Conservation (phyloP, 1,140 invertebrate species). For the Chrysomallon squamiferum region DNA sequence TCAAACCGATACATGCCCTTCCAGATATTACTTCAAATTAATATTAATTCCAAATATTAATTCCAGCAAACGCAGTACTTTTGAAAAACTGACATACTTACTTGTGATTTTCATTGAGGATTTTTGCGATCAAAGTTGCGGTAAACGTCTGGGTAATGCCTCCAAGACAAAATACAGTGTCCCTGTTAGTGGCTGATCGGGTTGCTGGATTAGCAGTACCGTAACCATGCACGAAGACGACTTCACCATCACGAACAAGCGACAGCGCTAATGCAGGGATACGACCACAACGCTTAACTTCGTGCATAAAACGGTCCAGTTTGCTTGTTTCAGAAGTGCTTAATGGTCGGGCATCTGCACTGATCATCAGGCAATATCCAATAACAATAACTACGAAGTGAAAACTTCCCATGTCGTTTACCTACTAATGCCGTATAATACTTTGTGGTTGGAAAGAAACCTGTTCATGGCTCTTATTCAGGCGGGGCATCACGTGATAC, state of each 20-base stretch:
- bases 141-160: slow-evolving; percentile 24
- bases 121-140: slow-evolving; percentile 11
- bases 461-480: too few relatives aligned
- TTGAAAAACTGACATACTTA: too few relatives aligned
- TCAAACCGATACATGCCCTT: too few relatives aligned
- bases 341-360: neutral
- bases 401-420: too few relatives aligned
- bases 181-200: neutral
- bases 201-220: neutral
- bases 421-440: too few relatives aligned
- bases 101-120: slow-evolving; percentile 17
- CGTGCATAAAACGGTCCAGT: slow-evolving; percentile 6
- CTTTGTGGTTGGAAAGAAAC: too few relatives aligned
- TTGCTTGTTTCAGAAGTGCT: neutral
- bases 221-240: slow-evolving; percentile 10
- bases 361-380: too few relatives aligned
- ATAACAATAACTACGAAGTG: too few relatives aligned
- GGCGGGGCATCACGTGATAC: too few relatives aligned
- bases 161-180: slow-evolving; percentile 25
- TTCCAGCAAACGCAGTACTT: neutral
- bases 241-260: slow-evolving; percentile 5
- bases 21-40: too few relatives aligned
- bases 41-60: too few relatives aligned
- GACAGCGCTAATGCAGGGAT: slow-evolving; percentile 3
- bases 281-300: slow-evolving; percentile 5